Evolutionary conservation across 2,797 vertebrate genomes (phyloP), one percentile per base, ranked within the genome.

Genomic region (Chromobotia macracanthus): DNA sequence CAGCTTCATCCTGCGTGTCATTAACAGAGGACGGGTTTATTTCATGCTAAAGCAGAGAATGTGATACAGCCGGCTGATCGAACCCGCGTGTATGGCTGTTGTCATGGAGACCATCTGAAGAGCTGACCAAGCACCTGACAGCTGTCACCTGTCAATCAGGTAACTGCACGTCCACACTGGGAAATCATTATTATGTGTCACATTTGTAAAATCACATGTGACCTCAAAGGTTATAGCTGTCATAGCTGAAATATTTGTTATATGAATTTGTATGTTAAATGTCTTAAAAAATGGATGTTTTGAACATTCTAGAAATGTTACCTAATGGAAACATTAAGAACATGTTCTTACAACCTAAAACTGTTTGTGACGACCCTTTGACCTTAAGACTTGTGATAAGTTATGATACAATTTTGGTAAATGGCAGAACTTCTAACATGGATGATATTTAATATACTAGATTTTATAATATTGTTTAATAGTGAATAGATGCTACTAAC

Each of bases 21-120:
- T 69, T 79, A 84, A 11, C 44, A 11, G 15, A 38, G 72, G 38
- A 60, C 46, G 25, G 67, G 67, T 61, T 66, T 82, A 79, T 66
- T 69, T 69, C 66, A 50, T 38, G 69, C 55, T 61, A 55, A 66
- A 67, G 69, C 41, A 28, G 77, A 51, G 11, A 72, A 64, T 65
- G 46, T 44, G 60, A 72, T 72, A 72, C 51, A 79, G 31, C 56
- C 41, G 28, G 46, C 19, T 28, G 46, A 72, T 63, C 19, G 1
- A 41, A 77, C 72, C n/a, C 66, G 15, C 5, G 13, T 3, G 44
- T 16, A 21, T 46, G 6, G 12, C 38, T 58, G 53, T 67, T 44
- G 38, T 58, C 23, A 60, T 0, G 5, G 21, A 35, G 28, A 74
- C 21, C 21, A 56, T 56, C 21, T 70, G 18, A 67, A 61, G 67